Conservation (phyloP, 2,113 vertebrate genomes). For the Hemiscyllium ocellatum region DNA sequence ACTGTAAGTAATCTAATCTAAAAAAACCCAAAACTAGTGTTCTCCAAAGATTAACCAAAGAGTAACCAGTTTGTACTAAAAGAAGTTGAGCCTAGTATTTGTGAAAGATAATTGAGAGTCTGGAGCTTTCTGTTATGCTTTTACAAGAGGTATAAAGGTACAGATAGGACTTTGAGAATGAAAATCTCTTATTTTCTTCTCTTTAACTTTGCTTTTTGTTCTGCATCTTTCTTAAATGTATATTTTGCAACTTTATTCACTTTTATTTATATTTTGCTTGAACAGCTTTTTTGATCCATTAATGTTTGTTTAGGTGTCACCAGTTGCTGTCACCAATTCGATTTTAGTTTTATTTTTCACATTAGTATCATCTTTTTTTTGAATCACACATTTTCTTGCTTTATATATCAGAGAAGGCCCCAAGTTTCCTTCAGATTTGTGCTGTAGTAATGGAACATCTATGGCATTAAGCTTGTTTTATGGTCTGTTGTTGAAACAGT, state of each 20-base stretch:
- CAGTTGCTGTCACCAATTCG: background rate
- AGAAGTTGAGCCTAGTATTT: background rate
- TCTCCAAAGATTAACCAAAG: background rate
- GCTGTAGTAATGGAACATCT: background rate
- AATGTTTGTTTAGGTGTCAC: background rate
- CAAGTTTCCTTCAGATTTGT: background rate
- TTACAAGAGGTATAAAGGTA: background rate
- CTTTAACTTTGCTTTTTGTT: background rate
- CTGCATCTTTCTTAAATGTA: background rate
- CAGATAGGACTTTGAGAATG: background rate
- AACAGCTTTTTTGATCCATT: background rate
- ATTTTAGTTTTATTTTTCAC: background rate
- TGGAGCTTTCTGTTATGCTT: background rate
- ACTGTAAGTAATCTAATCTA: too few species aligned
- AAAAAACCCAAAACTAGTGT: background rate
- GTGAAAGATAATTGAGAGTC: background rate
- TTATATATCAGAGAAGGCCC: background rate
- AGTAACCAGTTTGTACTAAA: background rate
- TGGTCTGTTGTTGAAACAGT: background rate
- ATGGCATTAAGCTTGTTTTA: background rate
- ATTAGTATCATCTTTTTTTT: background rate
- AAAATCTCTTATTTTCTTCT: background rate
- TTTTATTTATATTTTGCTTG: background rate
- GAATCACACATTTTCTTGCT: background rate
- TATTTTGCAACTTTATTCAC: background rate